phyloP scores from a whole-genome alignment of 2,113 vertebrate species.

The Zapornia atra region DNA sequence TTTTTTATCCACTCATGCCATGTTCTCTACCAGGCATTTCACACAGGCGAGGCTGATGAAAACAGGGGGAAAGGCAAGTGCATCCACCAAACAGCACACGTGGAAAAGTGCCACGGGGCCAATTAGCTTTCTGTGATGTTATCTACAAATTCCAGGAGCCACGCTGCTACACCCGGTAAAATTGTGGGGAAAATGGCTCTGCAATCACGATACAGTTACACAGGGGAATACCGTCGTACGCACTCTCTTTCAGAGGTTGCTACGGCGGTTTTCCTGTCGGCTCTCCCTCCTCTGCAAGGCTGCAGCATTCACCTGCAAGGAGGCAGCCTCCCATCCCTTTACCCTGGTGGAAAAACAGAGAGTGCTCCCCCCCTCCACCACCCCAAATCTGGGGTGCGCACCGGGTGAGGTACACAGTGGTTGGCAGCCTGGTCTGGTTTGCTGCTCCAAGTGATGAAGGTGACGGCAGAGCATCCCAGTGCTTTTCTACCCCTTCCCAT shows the following conservation, averaged over 20 bases:
- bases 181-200: neutral
- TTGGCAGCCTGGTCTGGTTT: neutral
- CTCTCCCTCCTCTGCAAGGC: neutral
- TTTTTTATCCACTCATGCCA: neutral
- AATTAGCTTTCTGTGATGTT: neutral
- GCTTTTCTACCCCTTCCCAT: neutral
- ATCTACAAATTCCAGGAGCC: neutral
- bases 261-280: neutral
- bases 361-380: rapidly evolving
- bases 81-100: neutral
- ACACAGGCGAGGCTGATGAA: neutral
- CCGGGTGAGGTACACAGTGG: neutral
- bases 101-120: neutral
- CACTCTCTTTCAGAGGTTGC: neutral
- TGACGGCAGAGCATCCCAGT: neutral
- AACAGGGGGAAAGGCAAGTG: neutral
- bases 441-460: neutral
- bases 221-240: neutral
- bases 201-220: neutral
- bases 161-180: neutral
- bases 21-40: neutral
- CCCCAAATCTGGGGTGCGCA: neutral
- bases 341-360: neutral
- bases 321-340: rapidly evolving
- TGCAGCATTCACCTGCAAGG: neutral